Conservation (phyloP, 1,140 invertebrate species). For the Atta texana region DNA sequence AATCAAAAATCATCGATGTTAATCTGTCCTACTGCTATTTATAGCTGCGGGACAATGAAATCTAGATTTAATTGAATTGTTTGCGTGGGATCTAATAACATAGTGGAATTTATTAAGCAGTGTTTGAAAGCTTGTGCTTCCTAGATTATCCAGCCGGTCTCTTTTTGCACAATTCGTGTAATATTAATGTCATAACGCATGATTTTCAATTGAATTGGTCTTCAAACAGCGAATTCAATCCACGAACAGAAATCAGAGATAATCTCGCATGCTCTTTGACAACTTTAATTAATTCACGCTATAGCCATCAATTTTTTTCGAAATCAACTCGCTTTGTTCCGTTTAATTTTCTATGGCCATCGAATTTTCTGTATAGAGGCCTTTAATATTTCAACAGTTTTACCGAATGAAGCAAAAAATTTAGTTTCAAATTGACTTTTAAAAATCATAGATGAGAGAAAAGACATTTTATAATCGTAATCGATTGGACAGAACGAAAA, state of each 20-base stretch:
- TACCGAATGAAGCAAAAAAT: background rate
- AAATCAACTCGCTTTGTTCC: background rate
- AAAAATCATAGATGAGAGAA: background rate
- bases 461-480: background rate
- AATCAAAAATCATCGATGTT: background rate
- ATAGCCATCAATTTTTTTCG: background rate
- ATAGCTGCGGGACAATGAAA: background rate
- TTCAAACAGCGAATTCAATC: conserved; percentile 1
- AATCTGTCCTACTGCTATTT: background rate
- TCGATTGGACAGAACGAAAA: background rate
- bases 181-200: background rate
- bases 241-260: background rate
- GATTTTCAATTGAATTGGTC: conserved; percentile 39
- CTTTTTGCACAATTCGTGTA: conserved; percentile 15
- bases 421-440: background rate
- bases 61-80: conserved; percentile 21
- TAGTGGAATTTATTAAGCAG: conserved; percentile 24
- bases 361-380: background rate
- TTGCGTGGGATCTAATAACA: conserved; percentile 8
- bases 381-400: background rate
- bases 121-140: background rate
- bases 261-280: background rate
- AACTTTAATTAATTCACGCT: background rate
- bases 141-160: conserved; percentile 25
- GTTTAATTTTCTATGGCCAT: background rate